phyloP scores from a whole-genome alignment of 2,888 invertebrate species.

The Ophion obscuratus region DNA sequence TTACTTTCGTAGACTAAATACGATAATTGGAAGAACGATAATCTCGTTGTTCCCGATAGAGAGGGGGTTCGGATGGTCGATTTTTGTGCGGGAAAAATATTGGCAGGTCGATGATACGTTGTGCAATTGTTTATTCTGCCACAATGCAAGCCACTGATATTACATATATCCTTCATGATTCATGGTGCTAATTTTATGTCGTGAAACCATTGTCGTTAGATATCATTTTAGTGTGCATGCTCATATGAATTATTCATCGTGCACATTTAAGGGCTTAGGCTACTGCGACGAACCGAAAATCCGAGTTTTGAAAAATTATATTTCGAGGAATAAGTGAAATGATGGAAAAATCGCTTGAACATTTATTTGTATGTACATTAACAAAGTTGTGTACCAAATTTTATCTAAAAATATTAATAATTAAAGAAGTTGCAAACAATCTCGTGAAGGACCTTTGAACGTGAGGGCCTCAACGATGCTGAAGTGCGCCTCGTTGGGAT shows the following conservation, averaged over 20 bases:
- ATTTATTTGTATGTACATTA: too few relatives aligned
- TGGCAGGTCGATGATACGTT: slow-evolving; percentile 34
- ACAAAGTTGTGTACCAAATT: too few relatives aligned
- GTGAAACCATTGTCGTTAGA: slow-evolving; percentile 31
- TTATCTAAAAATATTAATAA: too few relatives aligned
- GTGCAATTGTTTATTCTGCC: slow-evolving; percentile 70
- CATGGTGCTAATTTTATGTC: slow-evolving; percentile 47
- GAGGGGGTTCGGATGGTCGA: background rate
- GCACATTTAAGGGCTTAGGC: background rate
- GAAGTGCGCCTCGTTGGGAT: too few relatives aligned
- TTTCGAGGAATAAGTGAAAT: too few relatives aligned
- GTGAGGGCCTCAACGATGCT: too few relatives aligned
- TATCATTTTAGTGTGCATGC: slow-evolving; percentile 56
- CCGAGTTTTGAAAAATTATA: too few relatives aligned
- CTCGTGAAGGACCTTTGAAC: too few relatives aligned
- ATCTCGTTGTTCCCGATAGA: background rate
- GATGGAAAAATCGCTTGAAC: too few relatives aligned
- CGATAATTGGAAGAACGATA: slow-evolving; percentile 16
- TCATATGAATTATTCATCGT: slow-evolving; percentile 42
- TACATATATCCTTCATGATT: slow-evolving; percentile 46
- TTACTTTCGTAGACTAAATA: background rate
- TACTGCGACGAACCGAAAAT: too few relatives aligned
- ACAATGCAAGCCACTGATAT: slow-evolving; percentile 75
- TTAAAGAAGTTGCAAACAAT: too few relatives aligned
- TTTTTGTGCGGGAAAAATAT: slow-evolving; percentile 14